phyloP scores from a whole-genome alignment of 2,113 vertebrate genomes.

The Chunga burmeisteri region DNA sequence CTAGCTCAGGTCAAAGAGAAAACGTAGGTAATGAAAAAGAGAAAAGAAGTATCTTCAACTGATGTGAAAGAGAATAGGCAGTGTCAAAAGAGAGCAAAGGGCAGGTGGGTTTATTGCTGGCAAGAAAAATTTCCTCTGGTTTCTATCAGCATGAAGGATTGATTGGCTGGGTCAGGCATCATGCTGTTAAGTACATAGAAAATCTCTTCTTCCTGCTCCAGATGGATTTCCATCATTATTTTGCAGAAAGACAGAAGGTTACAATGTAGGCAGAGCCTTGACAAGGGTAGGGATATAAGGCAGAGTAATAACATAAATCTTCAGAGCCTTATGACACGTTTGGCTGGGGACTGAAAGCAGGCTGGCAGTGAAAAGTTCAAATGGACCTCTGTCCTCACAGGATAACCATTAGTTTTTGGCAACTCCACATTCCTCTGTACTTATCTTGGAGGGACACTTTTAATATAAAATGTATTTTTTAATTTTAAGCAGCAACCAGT shows the following conservation, averaged over 20 bases:
- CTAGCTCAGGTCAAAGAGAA: neutral
- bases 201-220: neutral
- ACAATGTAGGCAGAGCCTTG: neutral
- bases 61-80: neutral
- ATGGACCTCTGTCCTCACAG: neutral
- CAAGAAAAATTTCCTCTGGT: neutral
- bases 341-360: neutral
- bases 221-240: neutral
- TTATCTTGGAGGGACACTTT: neutral
- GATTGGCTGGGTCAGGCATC: neutral
- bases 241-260: neutral
- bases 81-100: neutral
- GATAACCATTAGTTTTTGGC: neutral
- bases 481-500: neutral
- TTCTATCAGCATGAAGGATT: neutral
- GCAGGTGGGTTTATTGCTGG: neutral
- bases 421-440: neutral
- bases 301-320: neutral
- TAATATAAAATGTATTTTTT: neutral
- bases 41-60: neutral
- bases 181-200: neutral
- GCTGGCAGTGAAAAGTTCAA: neutral
- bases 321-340: neutral
- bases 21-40: neutral
- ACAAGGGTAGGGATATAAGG: neutral